phyloP scores from a whole-genome alignment of 2,888 invertebrate species.

The Polymixis lichenea region DNA sequence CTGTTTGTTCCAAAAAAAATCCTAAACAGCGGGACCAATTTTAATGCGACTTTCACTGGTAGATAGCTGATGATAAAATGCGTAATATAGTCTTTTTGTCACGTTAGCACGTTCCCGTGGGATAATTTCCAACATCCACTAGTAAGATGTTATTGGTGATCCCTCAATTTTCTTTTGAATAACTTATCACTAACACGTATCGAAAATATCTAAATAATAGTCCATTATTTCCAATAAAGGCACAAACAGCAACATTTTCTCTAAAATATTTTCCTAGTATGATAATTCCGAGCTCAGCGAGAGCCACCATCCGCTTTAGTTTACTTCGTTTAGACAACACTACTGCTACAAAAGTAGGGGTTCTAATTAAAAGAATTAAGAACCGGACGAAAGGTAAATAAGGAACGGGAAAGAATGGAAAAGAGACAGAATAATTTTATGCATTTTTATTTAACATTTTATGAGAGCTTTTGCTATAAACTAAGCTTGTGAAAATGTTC shows the following conservation, averaged over 20 bases:
- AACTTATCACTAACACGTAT: conserved; percentile 3
- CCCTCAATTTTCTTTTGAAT: background rate
- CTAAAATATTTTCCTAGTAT: conserved; percentile 13
- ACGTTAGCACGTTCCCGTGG: too few relatives aligned
- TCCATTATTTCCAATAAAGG: background rate
- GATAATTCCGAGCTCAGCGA: conserved; percentile 23
- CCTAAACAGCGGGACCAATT: too few relatives aligned
- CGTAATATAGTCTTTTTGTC: too few relatives aligned
- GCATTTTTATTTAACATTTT: background rate
- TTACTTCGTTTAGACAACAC: conserved; percentile 22
- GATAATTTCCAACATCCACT: too few relatives aligned
- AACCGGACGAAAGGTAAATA: conserved; percentile 25
- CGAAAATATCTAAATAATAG: too few relatives aligned
- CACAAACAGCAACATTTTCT: background rate
- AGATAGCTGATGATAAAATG: too few relatives aligned
- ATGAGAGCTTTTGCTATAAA: background rate
- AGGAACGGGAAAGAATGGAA: background rate
- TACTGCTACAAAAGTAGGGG: conserved; percentile 4
- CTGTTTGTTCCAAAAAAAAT: too few relatives aligned
- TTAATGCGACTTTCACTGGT: too few relatives aligned
- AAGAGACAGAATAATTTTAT: background rate
- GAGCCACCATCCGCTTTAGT: conserved; percentile 7
- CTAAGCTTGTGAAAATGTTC: too few relatives aligned
- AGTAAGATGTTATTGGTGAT: background rate
- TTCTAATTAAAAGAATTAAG: conserved; percentile 33